Conservation (phyloP, 2,888 invertebrate species). For the Sinotaia quadrata region DNA sequence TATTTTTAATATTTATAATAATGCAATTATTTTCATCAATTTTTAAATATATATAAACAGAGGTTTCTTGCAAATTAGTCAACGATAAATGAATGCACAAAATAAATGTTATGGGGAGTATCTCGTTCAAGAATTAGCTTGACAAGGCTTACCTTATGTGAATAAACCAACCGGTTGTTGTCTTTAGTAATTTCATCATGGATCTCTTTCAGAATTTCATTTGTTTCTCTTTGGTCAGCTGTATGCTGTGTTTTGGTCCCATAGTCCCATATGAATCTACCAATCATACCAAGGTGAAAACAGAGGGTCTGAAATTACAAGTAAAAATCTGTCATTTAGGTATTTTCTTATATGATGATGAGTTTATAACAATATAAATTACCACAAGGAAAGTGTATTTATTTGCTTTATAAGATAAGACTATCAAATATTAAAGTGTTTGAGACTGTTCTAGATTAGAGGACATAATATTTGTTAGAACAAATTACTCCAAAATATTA, state of each 20-base stretch:
- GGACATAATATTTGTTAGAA: no score
- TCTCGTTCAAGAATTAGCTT: no score
- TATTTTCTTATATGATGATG: background rate
- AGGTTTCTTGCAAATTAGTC: no score
- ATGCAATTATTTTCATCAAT: no score
- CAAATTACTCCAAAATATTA: no score
- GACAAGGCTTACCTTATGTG: conserved; percentile 52
- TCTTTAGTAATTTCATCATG: conserved; percentile 61
- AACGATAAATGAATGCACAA: no score
- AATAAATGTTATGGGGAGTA: no score
- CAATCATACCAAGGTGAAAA: conserved; percentile 67
- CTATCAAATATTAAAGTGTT: no score
- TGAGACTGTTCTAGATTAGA: no score
- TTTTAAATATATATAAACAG: no score
- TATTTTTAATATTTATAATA: no score
- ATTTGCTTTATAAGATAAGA: background rate
- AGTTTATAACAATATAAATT: background rate
- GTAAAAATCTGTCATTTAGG: no score
- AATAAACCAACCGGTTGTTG: conserved; percentile 51
- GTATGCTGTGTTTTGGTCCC: conserved; percentile 46
- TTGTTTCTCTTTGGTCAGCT: conserved; percentile 54
- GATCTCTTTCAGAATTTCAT: conserved; percentile 56
- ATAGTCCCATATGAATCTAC: conserved; percentile 61
- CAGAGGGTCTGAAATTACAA: conserved; percentile 65
- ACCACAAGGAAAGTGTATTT: background rate